phyloP scores from a whole-genome alignment of 2,797 vertebrate species.

The Sebastes itinus region DNA sequence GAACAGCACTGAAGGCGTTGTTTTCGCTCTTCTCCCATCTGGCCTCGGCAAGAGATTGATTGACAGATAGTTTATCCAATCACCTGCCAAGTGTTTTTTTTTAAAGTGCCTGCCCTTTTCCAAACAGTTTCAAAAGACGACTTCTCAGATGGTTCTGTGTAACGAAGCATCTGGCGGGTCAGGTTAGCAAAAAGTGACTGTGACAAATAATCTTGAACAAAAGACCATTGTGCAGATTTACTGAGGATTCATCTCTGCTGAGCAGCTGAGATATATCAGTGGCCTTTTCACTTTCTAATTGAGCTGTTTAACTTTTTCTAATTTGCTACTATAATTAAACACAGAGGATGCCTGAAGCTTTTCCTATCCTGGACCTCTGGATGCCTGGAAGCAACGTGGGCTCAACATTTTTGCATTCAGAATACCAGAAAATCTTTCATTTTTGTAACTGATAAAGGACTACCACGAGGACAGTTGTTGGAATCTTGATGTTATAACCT shows the following conservation, averaged over 20 bases:
- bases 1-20: not conserved
- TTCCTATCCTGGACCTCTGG: not conserved
- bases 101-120: not conserved
- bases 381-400: not conserved
- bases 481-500: not conserved
- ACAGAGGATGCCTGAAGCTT: not conserved
- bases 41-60: not conserved
- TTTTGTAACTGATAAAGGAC: not conserved
- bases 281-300: not conserved
- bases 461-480: not conserved
- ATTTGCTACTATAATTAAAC: conserved; percentile 1
- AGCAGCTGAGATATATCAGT: not conserved
- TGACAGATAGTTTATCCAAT: not conserved
- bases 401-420: conserved; percentile 6
- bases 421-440: not conserved
- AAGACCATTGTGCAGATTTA: not conserved
- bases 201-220: not conserved
- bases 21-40: not conserved
- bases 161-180: not conserved
- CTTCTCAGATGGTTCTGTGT: not conserved
- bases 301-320: not conserved
- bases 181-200: not conserved
- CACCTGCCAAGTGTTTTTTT: too few species aligned
- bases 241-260: not conserved
- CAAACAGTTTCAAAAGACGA: not conserved